Base-by-base conservation (phyloP, 2,797 vertebrate species). In the Cryptoprocta ferox region DNA sequence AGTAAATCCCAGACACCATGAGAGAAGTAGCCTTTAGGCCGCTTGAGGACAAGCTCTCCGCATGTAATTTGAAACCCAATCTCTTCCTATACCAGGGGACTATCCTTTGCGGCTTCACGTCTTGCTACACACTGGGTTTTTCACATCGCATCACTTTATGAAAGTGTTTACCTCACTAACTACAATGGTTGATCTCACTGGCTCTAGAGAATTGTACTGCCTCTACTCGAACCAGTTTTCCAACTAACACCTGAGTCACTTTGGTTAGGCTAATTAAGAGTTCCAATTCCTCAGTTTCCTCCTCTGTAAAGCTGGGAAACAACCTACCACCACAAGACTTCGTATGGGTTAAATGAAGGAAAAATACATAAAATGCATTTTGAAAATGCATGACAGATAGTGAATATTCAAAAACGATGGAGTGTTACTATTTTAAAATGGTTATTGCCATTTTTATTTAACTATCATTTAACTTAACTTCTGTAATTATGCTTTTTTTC, bases 51-150 rank as follows among this genome's bases (percentile, higher is more conserved):
- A n/a, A 21, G 4, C 1, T 82, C 37, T 35, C 30, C 4, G 28
- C 8, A 2, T 11, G 12, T 16, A 86, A 39, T 35, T 61, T 76
- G n/a, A 56, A n/a, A 59, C 11, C 8, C 10, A 35, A 2, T 66
- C 35, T 73, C 16, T 35, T 39, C 16, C 12, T 63, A 13, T 1
- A 11, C 1, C 2, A 39, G 2, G 10, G 6, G 1, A 19, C 0
- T 73, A 26, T 45, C 6, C 2, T 48, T 28, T n/a, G 16, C 59
- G n/a, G 21, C 30, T 83, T 73, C 39, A 35, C 0, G 26, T 65
- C 6, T 30, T 87, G 9, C 32, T 90, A 37, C 16, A 18, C 1
- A 1, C 3, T 28, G 45, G 24, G 5, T 21, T 76, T n/a, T 32
- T 87, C 6, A 39, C 18, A 73, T 61, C 7, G 30, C 24, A 73